Base-by-base conservation (phyloP, 2,797 vertebrate genomes). In the Champsocephalus gunnari region DNA sequence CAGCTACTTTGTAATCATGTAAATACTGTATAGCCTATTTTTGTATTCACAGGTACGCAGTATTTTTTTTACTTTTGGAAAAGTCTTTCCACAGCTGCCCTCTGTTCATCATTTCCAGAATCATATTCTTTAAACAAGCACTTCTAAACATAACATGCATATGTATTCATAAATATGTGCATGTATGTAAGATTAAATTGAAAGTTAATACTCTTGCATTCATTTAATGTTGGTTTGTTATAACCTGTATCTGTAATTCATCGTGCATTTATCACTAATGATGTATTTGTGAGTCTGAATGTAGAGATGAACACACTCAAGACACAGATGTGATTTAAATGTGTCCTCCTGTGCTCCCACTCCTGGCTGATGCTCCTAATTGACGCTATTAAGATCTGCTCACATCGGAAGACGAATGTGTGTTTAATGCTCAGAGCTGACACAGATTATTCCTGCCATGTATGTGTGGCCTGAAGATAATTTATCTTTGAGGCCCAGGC, bases 401-500 rank as follows among this genome's bases (percentile, higher is more conserved):
- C 17, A 1, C 14, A 67, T 56, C 43, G 45, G 54, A 76, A 67
- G 61, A 81, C 73, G 41, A 73, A 69, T 50, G 69, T 38, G 66
- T 69, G 55, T 72, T 71, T 67, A 75, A 84, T 65, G 71, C 77
- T 71, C 71, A 59, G 54, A 73, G 67, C 21, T 84, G 72, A 74
- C 75, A 66, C 32, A 66, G 51, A 78, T 79, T 44, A 85, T 78
- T 69, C 56, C 48, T 32, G 28, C 61, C 34, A 17, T 58, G 75
- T 67, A 61, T 76, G 67, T 60, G 32, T 54, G 48, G 61, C 73
- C 66, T 70, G 84, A 63, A 72, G 70, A 59, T 86, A 86, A 91
- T 92, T 84, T 68, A 73, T 79, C 75, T 38, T 48, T 81, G 79
- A 59, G 83, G 82, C 73, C 58, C 71, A 57, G 74, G 85, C 89